Conservation (phyloP, 2,113 vertebrate species). For the Picathartes gymnocephalus region DNA sequence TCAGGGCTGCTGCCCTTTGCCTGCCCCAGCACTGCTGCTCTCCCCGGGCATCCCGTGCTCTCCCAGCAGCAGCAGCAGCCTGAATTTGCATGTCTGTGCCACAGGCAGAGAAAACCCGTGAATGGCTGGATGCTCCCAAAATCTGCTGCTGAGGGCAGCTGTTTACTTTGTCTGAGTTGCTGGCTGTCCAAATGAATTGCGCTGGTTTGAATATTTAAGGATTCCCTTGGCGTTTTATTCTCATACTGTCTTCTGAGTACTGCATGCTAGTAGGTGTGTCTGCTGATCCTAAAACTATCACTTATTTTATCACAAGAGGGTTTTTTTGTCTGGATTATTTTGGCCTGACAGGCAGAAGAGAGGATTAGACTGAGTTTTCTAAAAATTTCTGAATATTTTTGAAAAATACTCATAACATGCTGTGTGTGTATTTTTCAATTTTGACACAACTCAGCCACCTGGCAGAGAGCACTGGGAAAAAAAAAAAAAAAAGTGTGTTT, state of each 20-base stretch:
- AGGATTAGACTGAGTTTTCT: background rate
- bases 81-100: background rate
- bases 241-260: background rate
- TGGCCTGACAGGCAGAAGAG: background rate
- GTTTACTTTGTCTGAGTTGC: background rate
- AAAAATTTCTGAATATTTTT: background rate
- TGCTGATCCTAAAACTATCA: background rate
- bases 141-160: background rate
- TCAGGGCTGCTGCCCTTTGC: background rate
- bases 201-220: background rate
- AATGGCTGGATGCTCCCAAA: background rate
- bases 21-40: background rate
- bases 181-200: background rate
- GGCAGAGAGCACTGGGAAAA: background rate
- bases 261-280: background rate
- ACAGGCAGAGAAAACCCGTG: background rate
- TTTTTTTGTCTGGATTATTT: background rate
- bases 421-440: background rate
- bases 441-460: background rate
- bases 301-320: background rate
- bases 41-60: background rate
- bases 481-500: background rate
- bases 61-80: background rate
- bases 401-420: background rate
- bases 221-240: background rate